These are phyloP conservation scores for Coptodon bakossiorum DNA, from an alignment of 2,113 vertebrate species.

Conservation along the genomic window DNA sequence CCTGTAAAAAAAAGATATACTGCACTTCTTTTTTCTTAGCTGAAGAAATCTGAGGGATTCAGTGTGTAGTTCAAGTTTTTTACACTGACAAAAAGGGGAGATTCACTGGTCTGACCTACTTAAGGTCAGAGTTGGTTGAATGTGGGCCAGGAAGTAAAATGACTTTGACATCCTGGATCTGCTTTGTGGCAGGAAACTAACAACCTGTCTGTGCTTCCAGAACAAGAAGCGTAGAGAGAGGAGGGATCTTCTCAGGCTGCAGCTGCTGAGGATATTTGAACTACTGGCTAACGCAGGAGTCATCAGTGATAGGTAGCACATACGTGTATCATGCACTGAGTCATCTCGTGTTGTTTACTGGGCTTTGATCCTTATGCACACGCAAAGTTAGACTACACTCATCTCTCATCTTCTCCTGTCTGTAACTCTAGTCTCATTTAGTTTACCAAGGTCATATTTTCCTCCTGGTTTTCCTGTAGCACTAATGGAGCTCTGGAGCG, in stretches of 20 bases:
- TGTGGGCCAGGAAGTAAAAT: not conserved
- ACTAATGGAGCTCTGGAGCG: slow-evolving; percentile 95
- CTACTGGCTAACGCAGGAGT: slow-evolving; percentile 93
- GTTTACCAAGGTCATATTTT: not conserved
- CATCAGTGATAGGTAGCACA: slow-evolving; percentile 91
- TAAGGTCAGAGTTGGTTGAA: not conserved
- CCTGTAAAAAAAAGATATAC: not conserved
- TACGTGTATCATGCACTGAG: not conserved
- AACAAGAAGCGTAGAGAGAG: slow-evolving; percentile 96
- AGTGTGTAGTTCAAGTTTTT: not conserved
- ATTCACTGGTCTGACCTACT: not conserved
- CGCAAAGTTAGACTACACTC: not conserved
- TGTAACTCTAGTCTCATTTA: not conserved
- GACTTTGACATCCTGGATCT: not conserved
- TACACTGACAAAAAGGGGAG: not conserved
- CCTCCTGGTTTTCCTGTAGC: slow-evolving; percentile 58
- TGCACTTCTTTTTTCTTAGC: not conserved
- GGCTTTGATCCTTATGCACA: not conserved
- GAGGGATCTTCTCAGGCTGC: slow-evolving; percentile 87
- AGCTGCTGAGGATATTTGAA: slow-evolving; percentile 93
- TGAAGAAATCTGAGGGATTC: not conserved
- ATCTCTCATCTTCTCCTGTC: not conserved
- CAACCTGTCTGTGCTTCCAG: slow-evolving; percentile 58
- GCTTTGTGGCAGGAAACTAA: not conserved
- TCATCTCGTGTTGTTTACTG: not conserved